Evolutionary conservation across 2,113 vertebrate genomes (phyloP).

Genomic region (Carollia perspicillata): DNA sequence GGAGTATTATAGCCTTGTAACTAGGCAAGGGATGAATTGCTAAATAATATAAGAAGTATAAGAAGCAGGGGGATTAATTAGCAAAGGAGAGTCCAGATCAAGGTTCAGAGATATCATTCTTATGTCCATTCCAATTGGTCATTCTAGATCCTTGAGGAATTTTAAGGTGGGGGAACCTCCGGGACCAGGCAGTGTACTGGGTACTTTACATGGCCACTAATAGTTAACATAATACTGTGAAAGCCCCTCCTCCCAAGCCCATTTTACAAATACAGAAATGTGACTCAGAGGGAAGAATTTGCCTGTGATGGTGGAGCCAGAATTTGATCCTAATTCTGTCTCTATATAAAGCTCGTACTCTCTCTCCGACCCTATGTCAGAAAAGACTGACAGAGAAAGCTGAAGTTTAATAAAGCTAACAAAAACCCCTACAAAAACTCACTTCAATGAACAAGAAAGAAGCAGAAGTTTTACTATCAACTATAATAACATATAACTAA

Average conservation of each 20-base stretch:
- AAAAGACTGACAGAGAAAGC: background rate
- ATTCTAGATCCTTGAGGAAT: background rate
- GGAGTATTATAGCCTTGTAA: background rate
- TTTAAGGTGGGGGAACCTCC: background rate
- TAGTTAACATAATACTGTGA: background rate
- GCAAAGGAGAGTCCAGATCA: background rate
- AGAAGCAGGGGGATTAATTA: background rate
- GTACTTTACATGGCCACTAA: background rate
- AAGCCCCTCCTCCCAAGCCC: background rate
- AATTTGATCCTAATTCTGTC: conserved; percentile 6
- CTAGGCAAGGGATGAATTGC: background rate
- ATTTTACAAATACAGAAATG: background rate
- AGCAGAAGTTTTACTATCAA: background rate
- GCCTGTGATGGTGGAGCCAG: background rate
- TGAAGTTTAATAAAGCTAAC: background rate
- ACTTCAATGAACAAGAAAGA: background rate
- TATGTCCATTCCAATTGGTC: background rate
- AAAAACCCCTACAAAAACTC: background rate
- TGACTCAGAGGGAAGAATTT: background rate
- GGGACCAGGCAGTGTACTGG: background rate
- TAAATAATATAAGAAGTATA: background rate
- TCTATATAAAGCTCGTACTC: background rate
- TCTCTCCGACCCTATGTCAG: background rate
- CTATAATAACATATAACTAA: background rate
- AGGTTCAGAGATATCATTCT: background rate